A percentile compares a stretch with the other conserved stretches of the same genome.
Evolutionary conservation across 1,140 invertebrate species (phyloP).

Genomic region (Arctopsyche grandis): DNA sequence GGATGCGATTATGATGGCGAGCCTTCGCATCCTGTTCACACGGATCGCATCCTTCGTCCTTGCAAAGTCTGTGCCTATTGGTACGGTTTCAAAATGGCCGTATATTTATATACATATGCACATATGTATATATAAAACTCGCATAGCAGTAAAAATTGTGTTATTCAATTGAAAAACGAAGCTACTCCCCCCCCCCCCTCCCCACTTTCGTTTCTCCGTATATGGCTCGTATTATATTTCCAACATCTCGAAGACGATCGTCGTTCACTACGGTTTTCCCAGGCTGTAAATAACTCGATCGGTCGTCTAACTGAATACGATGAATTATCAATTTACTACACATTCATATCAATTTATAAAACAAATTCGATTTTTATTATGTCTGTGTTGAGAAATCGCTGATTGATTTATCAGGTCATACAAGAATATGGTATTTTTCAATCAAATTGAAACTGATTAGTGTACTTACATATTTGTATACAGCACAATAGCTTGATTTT

Average conservation of each 20-base stretch:
- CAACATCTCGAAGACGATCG: background rate
- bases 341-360: too few species aligned
- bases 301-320: background rate
- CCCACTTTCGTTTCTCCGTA: background rate
- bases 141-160: too few species aligned
- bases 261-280: background rate
- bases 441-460: too few species aligned
- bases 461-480: too few species aligned
- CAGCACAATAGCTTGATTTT: too few species aligned
- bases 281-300: slow-evolving; percentile 1
- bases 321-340: too few species aligned
- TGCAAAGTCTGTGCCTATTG: background rate
- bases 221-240: background rate
- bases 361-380: too few species aligned
- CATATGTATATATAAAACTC: too few species aligned
- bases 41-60: background rate
- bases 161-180: background rate
- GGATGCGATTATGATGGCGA: background rate
- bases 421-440: too few species aligned
- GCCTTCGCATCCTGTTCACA: slow-evolving; percentile 8
- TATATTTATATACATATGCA: background rate
- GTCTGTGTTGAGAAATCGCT: background rate
- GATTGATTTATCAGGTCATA: too few species aligned
- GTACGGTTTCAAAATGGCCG: background rate
- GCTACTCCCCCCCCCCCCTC: background rate